Percentiles rank a stretch among this genome's conserved stretches.
Conservation (phyloP, 64 coral and sea anemone genomes). For the Pachyseris speciosa region DNA sequence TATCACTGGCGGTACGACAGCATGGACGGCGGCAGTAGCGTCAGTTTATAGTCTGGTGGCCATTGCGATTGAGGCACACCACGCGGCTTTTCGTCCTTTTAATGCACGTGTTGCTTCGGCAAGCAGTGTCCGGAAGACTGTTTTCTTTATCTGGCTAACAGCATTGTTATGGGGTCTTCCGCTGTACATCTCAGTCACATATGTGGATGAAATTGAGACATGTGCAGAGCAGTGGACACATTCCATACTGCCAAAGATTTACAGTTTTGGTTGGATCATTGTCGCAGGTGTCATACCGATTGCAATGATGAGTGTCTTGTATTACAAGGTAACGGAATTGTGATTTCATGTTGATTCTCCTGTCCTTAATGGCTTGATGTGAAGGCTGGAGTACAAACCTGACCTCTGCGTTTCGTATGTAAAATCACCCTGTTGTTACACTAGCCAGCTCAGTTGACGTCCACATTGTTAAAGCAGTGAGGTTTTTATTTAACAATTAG, state of each 20-base stretch:
- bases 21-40: conserved; percentile 23
- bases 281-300: conserved; percentile 9
- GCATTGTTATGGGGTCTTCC: conserved; percentile 39
- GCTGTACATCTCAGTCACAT: conserved; percentile 26
- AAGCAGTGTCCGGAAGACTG: not conserved
- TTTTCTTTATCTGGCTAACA: not conserved
- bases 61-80: not conserved
- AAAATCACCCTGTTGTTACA: no score
- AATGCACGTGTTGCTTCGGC: not conserved
- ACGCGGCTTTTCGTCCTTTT: not conserved
- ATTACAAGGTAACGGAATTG: conserved; percentile 25
- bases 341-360: no score
- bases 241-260: not conserved
- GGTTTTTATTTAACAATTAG: no score
- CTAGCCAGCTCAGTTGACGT: no score
- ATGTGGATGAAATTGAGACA: not conserved
- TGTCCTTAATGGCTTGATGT: no score
- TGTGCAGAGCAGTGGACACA: conserved; percentile 25
- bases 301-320: not conserved
- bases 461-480: no score
- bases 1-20: conserved; percentile 10
- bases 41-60: conserved; percentile 32
- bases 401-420: no score
- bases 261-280: conserved; percentile 31
- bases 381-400: no score